Conservation (phyloP, 1,140 invertebrate genomes). For the Geopemphigus sp. region DNA sequence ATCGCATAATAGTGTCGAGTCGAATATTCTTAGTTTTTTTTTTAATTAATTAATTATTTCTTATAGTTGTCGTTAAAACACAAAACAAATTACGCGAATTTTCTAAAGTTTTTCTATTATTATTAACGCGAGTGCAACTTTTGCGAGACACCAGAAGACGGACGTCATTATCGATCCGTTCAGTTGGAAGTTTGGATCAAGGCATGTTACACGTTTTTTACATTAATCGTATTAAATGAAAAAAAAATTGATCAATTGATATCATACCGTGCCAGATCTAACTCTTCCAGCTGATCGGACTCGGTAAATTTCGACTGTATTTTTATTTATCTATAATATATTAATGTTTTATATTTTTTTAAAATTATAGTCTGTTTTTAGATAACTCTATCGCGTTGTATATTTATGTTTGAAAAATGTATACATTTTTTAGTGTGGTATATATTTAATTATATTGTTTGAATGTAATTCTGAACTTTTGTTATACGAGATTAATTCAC, state of each 20-base stretch:
- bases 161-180: constrained; percentile 13
- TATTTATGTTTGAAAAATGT: too few relatives aligned
- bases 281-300: constrained; percentile 65
- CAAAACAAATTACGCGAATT: neutral
- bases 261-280: constrained; percentile 62
- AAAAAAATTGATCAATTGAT: constrained; percentile 13
- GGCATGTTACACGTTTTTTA: constrained; percentile 54
- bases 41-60: too few relatives aligned
- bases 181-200: constrained; percentile 64
- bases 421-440: too few relatives aligned
- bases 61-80: too few relatives aligned
- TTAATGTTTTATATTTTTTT: too few relatives aligned
- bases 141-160: too few relatives aligned
- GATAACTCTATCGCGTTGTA: too few relatives aligned
- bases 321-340: neutral
- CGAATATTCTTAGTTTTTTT: too few relatives aligned
- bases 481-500: too few relatives aligned
- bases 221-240: constrained; percentile 6
- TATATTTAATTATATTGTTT: too few relatives aligned
- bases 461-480: too few relatives aligned
- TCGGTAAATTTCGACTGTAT: neutral
- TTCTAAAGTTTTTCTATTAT: neutral
- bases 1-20: neutral
- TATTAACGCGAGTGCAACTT: neutral
- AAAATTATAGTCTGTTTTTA: too few relatives aligned